These are phyloP conservation scores for Perizoma affinitatum DNA, from an alignment of 2,888 invertebrate genomes.

Conservation along the genomic window DNA sequence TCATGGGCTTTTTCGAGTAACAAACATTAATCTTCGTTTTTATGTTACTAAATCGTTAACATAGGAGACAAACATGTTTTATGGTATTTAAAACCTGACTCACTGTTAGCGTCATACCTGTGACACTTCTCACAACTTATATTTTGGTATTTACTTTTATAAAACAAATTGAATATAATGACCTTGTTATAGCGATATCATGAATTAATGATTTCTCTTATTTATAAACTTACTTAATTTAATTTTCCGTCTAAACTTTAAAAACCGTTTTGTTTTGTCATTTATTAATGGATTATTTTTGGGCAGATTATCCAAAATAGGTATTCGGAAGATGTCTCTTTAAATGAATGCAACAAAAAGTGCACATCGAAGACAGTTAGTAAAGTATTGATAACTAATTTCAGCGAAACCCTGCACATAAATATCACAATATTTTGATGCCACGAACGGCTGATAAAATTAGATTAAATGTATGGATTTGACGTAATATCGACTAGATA, in stretches of 20 bases:
- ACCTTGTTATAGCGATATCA: neutral
- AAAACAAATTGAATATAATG: conserved; percentile 9
- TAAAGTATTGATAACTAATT: neutral
- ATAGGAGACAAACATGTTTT: neutral
- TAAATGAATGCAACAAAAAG: too few relatives aligned
- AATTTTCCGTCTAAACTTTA: too few relatives aligned
- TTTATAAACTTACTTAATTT: too few relatives aligned
- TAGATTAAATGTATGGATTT: conserved; percentile 36
- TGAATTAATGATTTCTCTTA: neutral
- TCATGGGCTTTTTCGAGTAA: too few relatives aligned
- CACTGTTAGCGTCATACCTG: conserved; percentile 42
- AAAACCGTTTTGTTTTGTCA: too few relatives aligned
- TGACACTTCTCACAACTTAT: conserved; percentile 9
- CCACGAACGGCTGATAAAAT: conserved; percentile 26
- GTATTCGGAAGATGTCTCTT: too few relatives aligned
- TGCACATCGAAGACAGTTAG: too few relatives aligned
- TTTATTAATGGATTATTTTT: too few relatives aligned
- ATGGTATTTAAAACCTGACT: conserved; percentile 44
- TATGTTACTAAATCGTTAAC: too few relatives aligned
- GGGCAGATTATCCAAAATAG: too few relatives aligned
- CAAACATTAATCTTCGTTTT: too few relatives aligned
- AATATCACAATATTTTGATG: conserved; percentile 30
- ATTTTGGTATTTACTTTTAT: conserved; percentile 13
- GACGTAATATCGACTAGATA: conserved; percentile 37
- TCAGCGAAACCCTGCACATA: conserved; percentile 11